Evolutionary conservation across 2,797 vertebrate species (phyloP), one percentile per base, ranked within the genome.

Genomic region (Crax fasciolata): DNA sequence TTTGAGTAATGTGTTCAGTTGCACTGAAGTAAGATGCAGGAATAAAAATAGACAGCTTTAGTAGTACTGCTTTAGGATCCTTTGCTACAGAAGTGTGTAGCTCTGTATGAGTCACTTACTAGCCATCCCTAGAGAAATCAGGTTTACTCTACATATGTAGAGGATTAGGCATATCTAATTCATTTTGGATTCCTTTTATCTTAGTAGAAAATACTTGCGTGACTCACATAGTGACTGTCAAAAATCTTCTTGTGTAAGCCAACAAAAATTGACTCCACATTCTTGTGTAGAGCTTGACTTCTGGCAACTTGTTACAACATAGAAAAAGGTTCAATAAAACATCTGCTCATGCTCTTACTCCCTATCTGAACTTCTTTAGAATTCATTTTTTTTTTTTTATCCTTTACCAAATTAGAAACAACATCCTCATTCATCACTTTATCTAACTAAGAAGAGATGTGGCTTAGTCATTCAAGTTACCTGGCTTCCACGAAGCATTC

Each of bases 41-140:
- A 92, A 59, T 92, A 89, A 73, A 94, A 96, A 80, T 59, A 84
- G 74, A 38, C 24, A 18, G 48, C 23, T 94, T 77, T 65, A 84
- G 32, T 32, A 72, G 61, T 70, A 25, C 28, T 83, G 49, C 75
- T 90, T 89, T 74, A 79, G 43, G 41, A 93, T 17, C 41, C n/a
- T 65, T 30, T 43, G 38, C 61, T 85, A 38, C 84, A 80, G 35
- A 90, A 88, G 38, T 44, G 19, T 18, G 9, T 77, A 71, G 82
- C 65, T 68, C 41, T 59, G 59, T 43, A 24, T 70, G 78, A 95
- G 67, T 87, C 59, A 85, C 88, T 92, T 89, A 72, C 68, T 75
- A 91, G 51, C 51, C 51, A 6, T 79, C 80, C 58, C 65, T 74
- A 72, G 75, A 93, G 90, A 82, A 87, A 48, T 32, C 58, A 76